These are phyloP conservation scores for Cryptoprocta ferox DNA, from an alignment of 2,797 vertebrate species.

Conservation along the genomic window DNA sequence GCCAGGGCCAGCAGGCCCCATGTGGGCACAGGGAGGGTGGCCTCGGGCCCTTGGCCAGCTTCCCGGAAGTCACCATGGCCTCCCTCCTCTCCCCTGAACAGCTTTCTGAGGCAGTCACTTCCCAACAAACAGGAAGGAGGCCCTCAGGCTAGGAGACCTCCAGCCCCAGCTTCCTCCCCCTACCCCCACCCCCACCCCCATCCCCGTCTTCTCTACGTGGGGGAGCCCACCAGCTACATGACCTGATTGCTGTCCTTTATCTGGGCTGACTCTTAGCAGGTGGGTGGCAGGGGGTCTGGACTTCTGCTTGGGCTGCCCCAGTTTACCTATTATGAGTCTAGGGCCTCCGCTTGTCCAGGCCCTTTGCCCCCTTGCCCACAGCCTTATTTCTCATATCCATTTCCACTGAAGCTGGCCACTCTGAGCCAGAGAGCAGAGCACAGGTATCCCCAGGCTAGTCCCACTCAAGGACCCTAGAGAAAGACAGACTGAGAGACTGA, in stretches of 20 bases:
- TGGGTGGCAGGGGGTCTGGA: neutral
- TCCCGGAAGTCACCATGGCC: slow-evolving; percentile 80
- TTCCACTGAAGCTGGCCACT: neutral
- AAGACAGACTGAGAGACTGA: neutral
- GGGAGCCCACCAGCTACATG: neutral
- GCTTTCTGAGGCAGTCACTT: slow-evolving; percentile 72
- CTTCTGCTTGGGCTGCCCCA: slow-evolving; percentile 83
- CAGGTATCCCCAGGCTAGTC: neutral
- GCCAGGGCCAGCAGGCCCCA: slow-evolving; percentile 71
- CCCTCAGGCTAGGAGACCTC: slow-evolving; percentile 69
- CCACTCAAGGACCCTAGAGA: neutral
- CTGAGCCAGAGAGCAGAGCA: neutral
- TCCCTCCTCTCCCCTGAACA: slow-evolving; percentile 74
- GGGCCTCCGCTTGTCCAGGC: slow-evolving; percentile 84
- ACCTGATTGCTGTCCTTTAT: neutral
- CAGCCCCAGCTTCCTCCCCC: slow-evolving; percentile 63
- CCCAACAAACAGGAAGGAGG: slow-evolving; percentile 81
- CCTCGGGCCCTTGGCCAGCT: slow-evolving; percentile 76
- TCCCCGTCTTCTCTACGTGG: neutral
- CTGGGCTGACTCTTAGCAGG: neutral
- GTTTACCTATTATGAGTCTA: slow-evolving; percentile 89
- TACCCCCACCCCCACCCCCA: neutral
- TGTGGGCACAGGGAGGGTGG: slow-evolving; percentile 76
- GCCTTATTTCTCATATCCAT: neutral
- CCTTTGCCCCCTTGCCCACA: neutral